These are phyloP conservation scores for Daktulosphaira vitifoliae DNA, from an alignment of 1,140 invertebrate genomes.

Conservation along the genomic window DNA sequence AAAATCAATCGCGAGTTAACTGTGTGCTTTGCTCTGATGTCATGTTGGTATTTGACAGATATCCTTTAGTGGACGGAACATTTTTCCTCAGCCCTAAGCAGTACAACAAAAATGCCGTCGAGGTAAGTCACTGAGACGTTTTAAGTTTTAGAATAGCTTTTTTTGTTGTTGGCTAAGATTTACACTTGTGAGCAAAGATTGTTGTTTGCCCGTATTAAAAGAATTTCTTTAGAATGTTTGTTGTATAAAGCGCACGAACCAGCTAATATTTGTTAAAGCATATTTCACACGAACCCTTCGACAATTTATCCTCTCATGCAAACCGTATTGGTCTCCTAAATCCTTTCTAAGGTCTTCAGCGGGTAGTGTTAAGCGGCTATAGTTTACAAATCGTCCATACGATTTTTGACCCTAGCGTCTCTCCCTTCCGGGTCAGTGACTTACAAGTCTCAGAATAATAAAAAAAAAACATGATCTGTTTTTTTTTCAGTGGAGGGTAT, in stretches of 20 bases:
- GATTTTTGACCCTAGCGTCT: not conserved
- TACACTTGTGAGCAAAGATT: too few relatives aligned
- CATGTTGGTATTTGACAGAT: constrained; percentile 89
- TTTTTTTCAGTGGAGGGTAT: too few relatives aligned
- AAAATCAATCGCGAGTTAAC: constrained; percentile 69
- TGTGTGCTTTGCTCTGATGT: constrained; percentile 83
- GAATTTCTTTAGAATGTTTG: not conserved
- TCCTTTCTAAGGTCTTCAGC: too few relatives aligned
- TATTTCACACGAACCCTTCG: constrained; percentile 15
- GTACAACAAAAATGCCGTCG: constrained; percentile 71
- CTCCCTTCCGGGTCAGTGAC: too few relatives aligned
- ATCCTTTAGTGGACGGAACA: constrained; percentile 92
- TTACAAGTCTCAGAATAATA: too few relatives aligned
- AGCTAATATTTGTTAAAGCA: constrained; percentile 32
- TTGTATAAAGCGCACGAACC: constrained; percentile 5
- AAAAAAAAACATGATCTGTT: too few relatives aligned
- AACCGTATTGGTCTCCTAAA: not conserved
- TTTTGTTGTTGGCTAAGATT: too few relatives aligned
- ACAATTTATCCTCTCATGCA: not conserved
- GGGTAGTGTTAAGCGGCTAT: too few relatives aligned
- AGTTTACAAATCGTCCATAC: not conserved
- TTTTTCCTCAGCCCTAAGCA: constrained; percentile 91
- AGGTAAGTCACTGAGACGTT: constrained; percentile 50
- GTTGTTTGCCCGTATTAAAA: constrained; percentile 25
- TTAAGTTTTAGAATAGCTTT: not conserved